phyloP scores from a whole-genome alignment of 2,113 vertebrate species.

The Colius striatus region DNA sequence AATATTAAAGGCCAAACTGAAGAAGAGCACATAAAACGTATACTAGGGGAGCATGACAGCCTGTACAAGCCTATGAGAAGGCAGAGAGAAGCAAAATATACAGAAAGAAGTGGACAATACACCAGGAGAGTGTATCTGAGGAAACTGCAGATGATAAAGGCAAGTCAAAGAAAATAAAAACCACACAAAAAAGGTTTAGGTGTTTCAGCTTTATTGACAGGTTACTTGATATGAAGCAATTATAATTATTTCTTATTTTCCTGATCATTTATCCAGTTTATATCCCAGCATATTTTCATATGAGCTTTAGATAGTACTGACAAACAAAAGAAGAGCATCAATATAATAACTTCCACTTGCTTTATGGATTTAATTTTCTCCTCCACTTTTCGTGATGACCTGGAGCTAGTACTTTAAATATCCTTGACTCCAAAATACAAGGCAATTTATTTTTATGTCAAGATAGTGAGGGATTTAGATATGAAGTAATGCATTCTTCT shows the following conservation, averaged over 20 bases:
- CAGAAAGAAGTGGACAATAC: neutral
- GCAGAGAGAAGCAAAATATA: neutral
- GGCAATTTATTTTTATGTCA: neutral
- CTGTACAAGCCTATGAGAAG: neutral
- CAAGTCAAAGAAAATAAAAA: neutral
- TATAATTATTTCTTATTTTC: neutral
- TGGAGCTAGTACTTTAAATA: neutral
- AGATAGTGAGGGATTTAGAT: neutral
- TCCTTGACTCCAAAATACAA: neutral
- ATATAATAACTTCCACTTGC: neutral
- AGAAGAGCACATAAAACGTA: neutral
- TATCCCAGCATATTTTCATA: neutral
- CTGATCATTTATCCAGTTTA: neutral
- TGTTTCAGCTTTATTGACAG: neutral
- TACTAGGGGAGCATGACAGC: neutral
- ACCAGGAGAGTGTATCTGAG: neutral
- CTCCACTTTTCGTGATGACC: neutral
- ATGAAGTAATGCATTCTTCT: neutral
- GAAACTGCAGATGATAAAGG: neutral
- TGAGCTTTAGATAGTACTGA: neutral
- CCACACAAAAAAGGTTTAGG: accelerated
- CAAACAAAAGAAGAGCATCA: neutral
- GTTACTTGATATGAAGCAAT: neutral
- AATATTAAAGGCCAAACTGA: neutral
- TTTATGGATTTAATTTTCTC: neutral